Percentiles rank a stretch among this genome's conserved stretches.
phyloP scores from a whole-genome alignment of 2,888 invertebrate genomes.

The Netelia virgata region DNA sequence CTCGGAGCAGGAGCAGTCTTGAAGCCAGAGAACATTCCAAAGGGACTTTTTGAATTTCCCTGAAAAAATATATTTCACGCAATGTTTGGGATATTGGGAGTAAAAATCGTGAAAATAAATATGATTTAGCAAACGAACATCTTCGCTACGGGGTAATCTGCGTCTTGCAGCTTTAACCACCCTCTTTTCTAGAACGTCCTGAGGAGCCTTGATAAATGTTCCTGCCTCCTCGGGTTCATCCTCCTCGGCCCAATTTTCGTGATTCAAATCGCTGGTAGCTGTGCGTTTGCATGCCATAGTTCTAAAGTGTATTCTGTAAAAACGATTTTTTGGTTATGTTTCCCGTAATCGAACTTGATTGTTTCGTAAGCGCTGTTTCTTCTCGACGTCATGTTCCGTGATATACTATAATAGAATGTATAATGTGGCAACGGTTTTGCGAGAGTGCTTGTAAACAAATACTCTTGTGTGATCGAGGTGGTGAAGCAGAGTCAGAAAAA shows the following conservation, averaged over 20 bases:
- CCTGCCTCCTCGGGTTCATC: constrained; percentile 92
- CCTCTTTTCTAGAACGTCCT: constrained; percentile 90
- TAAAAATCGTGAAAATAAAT: neutral
- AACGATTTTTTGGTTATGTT: neutral
- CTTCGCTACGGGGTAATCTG: constrained; percentile 84
- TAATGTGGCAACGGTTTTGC: neutral
- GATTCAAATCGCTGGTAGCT: constrained; percentile 91
- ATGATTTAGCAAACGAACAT: constrained; percentile 52
- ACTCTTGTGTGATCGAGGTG: neutral
- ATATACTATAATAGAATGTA: neutral
- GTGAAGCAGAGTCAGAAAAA: constrained; percentile 15
- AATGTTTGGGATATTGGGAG: constrained; percentile 68
- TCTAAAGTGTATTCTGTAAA: constrained; percentile 15
- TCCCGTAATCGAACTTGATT: neutral
- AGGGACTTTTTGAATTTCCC: constrained; percentile 87
- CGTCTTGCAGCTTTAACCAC: constrained; percentile 93
- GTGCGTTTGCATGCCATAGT: constrained; percentile 91
- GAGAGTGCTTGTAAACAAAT: constrained; percentile 51
- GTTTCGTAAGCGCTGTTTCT: neutral
- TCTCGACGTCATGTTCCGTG: neutral
- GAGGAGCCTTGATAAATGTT: constrained; percentile 89
- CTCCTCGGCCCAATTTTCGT: constrained; percentile 94
- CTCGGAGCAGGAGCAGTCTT: constrained; percentile 85
- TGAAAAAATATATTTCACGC: constrained; percentile 71
- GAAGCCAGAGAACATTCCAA: constrained; percentile 87